Base-by-base conservation (phyloP, 1,140 invertebrate species). In the Rhopalosiphum padi region DNA sequence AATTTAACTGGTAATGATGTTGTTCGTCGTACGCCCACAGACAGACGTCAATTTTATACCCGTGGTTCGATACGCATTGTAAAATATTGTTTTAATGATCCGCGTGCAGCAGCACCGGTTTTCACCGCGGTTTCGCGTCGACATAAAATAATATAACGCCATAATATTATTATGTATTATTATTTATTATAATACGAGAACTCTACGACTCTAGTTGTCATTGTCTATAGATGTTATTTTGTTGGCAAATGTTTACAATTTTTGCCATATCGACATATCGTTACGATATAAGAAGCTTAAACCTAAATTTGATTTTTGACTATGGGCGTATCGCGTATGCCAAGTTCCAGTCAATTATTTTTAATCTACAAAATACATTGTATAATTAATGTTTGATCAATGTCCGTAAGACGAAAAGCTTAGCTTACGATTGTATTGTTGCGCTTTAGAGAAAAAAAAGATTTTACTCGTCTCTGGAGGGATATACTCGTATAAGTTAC, bases 1-100 rank as follows among this genome's bases (percentile, higher is more conserved):
- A 86, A 86, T 86, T 86, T 43, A 86, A 46, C 41, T 43, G 23
- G 83, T 86, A 86, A 86, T 43, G 83, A 86, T 43, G 83, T 86
- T 43, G 83, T 86, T 86, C 83, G 15, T 77, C 41, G 18, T 86
- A 86, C 83, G 41, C 83, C 83, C 83, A 86, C 83, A 11, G 11
- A 43, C 83, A 86, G 83, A 18, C 37, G 83, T 46, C 37, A 41
- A 41, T 43, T 41, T 11, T 86, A 46, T 43, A 25, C 37, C 23
- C 22, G 41, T 43, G 41, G 37, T 86, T 86, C 83, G 23, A 43
- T 43, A 86, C 37, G 83, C 83, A 30, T 23, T 86, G 83, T 41
- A 86, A 86, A 86, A 43, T 86, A 86, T 43, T 15, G 11, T 43
- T 43, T 43, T 43, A 43, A 86, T 86, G 41, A 25, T 86, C 41